These are phyloP conservation scores for Drosophila lacteicornis DNA, from an alignment of 1,140 invertebrate genomes.

Conservation along the genomic window DNA sequence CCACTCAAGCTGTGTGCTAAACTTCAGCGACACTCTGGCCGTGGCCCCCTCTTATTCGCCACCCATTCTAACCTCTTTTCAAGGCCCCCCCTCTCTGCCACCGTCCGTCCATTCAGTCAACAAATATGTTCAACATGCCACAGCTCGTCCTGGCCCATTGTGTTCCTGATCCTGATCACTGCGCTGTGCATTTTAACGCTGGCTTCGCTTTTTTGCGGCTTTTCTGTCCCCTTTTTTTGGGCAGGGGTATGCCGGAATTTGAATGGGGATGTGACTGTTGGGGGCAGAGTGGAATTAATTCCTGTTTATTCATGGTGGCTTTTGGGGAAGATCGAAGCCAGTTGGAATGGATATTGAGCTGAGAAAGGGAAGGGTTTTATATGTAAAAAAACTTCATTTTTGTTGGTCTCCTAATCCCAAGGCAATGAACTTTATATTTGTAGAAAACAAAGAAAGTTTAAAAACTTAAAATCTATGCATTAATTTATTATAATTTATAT, in stretches of 20 bases:
- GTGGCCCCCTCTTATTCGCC: slow-evolving; percentile 1
- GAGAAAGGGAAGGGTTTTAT: not conserved
- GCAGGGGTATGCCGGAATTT: slow-evolving; percentile 23
- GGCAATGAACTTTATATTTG: not conserved
- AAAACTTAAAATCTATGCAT: not conserved
- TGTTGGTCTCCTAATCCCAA: too few relatives aligned
- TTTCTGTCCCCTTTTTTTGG: slow-evolving; percentile 15
- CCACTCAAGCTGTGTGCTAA: slow-evolving; percentile 73
- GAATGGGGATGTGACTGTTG: slow-evolving; percentile 17
- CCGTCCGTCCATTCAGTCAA: slow-evolving; percentile 53
- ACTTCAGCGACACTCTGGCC: slow-evolving; percentile 67
- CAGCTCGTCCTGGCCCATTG: slow-evolving; percentile 67
- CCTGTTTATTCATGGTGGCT: slow-evolving; percentile 29
- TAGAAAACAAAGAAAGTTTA: not conserved
- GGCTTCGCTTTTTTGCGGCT: slow-evolving; percentile 45
- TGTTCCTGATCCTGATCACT: slow-evolving; percentile 79
- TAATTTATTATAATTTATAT: not conserved
- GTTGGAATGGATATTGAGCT: not conserved
- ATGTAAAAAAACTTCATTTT: too few relatives aligned
- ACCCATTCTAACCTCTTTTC: slow-evolving; percentile 2
- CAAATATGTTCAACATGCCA: slow-evolving; percentile 82
- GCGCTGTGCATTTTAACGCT: slow-evolving; percentile 79
- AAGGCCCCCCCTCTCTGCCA: too few relatives aligned
- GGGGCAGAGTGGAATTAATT: slow-evolving; percentile 25
- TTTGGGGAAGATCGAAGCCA: slow-evolving; percentile 19